These are phyloP conservation scores for Lateolabrax maculatus DNA, from an alignment of 2,797 vertebrate species.

Conservation along the genomic window DNA sequence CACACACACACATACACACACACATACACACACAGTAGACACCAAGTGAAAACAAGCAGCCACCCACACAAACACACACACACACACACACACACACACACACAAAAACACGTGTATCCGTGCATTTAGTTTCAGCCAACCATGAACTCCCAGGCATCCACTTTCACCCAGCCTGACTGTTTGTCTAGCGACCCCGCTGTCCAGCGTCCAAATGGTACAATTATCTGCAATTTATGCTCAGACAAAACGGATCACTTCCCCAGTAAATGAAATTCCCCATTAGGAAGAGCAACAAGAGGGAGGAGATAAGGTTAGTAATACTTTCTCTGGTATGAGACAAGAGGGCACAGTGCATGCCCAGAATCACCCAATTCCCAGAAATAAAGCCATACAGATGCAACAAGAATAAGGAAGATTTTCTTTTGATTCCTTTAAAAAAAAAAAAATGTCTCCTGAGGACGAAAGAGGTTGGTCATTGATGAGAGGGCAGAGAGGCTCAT, in stretches of 20 bases:
- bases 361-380: constrained; percentile 38
- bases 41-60: too few relatives aligned
- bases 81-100: constrained; percentile 20
- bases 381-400: constrained; percentile 31
- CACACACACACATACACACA: constrained; percentile 43
- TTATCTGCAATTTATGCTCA: constrained; percentile 81
- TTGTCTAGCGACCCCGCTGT: constrained; percentile 63
- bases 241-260: constrained; percentile 77
- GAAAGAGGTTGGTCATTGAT: not conserved
- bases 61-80: constrained; percentile 12
- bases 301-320: constrained; percentile 65
- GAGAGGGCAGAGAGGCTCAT: constrained; percentile 29
- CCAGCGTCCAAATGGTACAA: constrained; percentile 71
- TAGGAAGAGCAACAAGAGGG: constrained; percentile 68
- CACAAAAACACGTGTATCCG: constrained; percentile 28
- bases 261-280: constrained; percentile 78
- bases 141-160: constrained; percentile 76
- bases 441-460: not conserved
- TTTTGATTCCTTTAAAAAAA: constrained; percentile 12
- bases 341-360: constrained; percentile 16
- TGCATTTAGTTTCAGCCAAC: constrained; percentile 63
- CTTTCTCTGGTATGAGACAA: constrained; percentile 52
- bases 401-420: constrained; percentile 37
- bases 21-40: constrained; percentile 20
- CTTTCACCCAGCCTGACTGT: constrained; percentile 70